Conservation (phyloP, 1,140 invertebrate genomes). For the Zaprionus davidi region DNA sequence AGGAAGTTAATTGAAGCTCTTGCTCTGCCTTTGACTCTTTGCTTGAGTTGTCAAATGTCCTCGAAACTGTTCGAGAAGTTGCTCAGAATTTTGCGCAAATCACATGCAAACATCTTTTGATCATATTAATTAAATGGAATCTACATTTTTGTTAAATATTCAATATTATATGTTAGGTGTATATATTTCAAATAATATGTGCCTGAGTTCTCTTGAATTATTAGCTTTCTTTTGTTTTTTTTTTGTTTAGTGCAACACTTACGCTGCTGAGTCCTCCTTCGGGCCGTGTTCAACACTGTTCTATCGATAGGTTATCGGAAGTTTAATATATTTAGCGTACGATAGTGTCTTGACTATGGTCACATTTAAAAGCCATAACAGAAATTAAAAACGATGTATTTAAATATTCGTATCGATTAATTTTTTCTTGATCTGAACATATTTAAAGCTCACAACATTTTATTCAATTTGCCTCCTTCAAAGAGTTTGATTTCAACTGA, state of each 20-base stretch:
- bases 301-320: too few relatives aligned
- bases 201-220: too few relatives aligned
- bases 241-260: too few relatives aligned
- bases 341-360: too few relatives aligned
- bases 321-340: too few relatives aligned
- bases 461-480: not conserved
- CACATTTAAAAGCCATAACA: too few relatives aligned
- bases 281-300: too few relatives aligned
- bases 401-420: not conserved
- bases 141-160: not conserved
- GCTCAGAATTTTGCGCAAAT: conserved; percentile 1
- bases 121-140: conserved; percentile 1
- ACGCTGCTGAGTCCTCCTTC: too few relatives aligned
- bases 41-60: not conserved
- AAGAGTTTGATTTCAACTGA: not conserved
- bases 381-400: too few relatives aligned
- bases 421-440: not conserved
- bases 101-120: conserved; percentile 14
- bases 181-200: too few relatives aligned
- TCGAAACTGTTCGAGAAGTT: conserved; percentile 7
- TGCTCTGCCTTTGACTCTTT: not conserved
- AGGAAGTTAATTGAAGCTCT: conserved; percentile 19
- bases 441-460: not conserved
- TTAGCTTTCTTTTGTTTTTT: too few relatives aligned
- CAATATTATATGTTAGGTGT: too few relatives aligned